Conservation (phyloP, 92 coral and sea anemone species). For the Desmophyllum pertusum region DNA sequence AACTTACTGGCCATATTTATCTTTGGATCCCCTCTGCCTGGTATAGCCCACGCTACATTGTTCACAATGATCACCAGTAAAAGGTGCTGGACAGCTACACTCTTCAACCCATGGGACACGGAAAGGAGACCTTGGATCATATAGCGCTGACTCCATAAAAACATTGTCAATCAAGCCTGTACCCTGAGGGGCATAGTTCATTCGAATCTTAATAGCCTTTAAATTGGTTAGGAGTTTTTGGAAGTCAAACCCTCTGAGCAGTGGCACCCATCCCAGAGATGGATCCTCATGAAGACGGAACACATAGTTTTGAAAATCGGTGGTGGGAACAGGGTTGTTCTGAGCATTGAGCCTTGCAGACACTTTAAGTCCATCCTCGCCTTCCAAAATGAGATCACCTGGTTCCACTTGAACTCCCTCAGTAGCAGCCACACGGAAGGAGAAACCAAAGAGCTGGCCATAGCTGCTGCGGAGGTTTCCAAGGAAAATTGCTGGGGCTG, state of each 20-base stretch:
- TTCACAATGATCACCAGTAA: conserved; percentile 81
- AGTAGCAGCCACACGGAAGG: conserved; percentile 84
- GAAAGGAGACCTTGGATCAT: conserved; percentile 64
- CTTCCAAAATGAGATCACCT: conserved; percentile 75
- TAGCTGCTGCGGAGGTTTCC: conserved; percentile 88
- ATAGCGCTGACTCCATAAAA: conserved; percentile 81
- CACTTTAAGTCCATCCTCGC: conserved; percentile 72
- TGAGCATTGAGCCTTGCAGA: conserved; percentile 79
- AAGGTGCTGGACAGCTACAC: conserved; percentile 88
- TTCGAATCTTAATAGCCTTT: conserved; percentile 67
- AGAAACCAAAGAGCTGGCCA: conserved; percentile 86
- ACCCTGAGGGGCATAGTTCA: conserved; percentile 96
- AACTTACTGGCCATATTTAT: conserved; percentile 86
- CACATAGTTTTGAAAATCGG: conserved; percentile 77
- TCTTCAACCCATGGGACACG: conserved; percentile 96
- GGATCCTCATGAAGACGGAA: conserved; percentile 94
- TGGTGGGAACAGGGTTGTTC: conserved; percentile 78
- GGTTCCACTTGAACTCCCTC: conserved; percentile 75
- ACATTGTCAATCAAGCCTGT: conserved; percentile 94
- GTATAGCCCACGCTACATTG: conserved; percentile 85
- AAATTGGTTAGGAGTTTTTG: conserved; percentile 83
- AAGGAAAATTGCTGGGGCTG: conserved; percentile 80
- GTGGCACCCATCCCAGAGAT: conserved; percentile 90
- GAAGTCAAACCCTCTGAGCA: conserved; percentile 78
- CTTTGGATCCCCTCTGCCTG: conserved; percentile 53